Base-by-base conservation (phyloP, 2,888 invertebrate species). In the Drosophila stalkeri region DNA sequence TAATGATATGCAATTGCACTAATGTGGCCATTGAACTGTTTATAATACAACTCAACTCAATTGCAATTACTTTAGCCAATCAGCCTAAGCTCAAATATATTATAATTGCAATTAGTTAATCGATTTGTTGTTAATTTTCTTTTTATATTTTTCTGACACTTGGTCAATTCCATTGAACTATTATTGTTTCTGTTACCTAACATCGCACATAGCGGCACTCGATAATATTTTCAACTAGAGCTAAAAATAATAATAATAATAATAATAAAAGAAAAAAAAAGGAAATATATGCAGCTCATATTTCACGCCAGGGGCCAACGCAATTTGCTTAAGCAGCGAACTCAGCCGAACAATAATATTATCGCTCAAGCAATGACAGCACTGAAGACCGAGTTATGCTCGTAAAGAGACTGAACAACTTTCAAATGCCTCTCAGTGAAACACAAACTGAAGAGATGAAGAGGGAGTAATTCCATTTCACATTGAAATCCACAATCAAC, bases 251-350 rank as follows among this genome's bases (percentile, higher is more conserved):
- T 47, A 59, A 54, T 51, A 64, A 60, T n/a, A n/a, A n/a, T n/a
- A 60, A 78, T 60, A 55, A 54, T 5, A 27, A 14, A 16, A 14
- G 14, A 37, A 37, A 14, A 62, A 56, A 52, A 51, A 60, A 51
- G 2, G 31, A 18, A 18, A 67, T 64, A 67, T 61, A 62, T 84
- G 72, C 60, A 80, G 81, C 86, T 87, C 73, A 80, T 72, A 85
- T 87, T 82, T 77, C 82, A 47, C 35, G 56, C n/a, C 16, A 49
- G 64, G 35, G 52, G 52, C 41, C 67, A 72, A 55, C 55, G 62
- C 59, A 79, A 81, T 72, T 72, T 69, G 72, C 72, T 51, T 57
- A 64, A 64, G 59, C 71, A 73, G 76, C 73, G 64, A 77, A 27
- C 46, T 16, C 49, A 54, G 23, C 35, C 57, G 61, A 77, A 75